These are phyloP conservation scores for Cephus spinipes DNA, from an alignment of 2,888 invertebrate genomes.

Conservation along the genomic window DNA sequence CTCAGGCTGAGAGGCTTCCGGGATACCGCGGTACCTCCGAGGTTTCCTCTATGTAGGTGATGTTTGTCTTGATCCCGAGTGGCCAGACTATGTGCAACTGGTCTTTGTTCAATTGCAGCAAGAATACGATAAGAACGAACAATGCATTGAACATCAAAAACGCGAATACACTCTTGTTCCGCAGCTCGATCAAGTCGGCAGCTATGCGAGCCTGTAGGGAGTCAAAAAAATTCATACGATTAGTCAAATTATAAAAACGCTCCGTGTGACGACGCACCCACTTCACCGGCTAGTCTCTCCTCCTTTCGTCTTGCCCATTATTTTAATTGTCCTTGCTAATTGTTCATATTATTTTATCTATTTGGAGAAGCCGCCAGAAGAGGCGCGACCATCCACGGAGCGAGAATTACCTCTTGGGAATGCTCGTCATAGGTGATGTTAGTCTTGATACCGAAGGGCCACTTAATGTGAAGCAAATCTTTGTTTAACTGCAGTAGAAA, in stretches of 20 bases:
- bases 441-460: conserved; percentile 95
- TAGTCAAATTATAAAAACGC: conserved; percentile 54
- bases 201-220: conserved; percentile 87
- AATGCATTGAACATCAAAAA: conserved; percentile 99
- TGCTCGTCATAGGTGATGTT: conserved; percentile 92
- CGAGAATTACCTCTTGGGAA: conserved; percentile 88
- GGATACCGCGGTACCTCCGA: conserved; percentile 78
- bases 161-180: conserved; percentile 97
- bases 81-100: conserved; percentile 98
- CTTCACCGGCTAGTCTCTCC: conserved; percentile 27
- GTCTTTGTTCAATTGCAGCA: conserved; percentile 99
- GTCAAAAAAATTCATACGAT: conserved; percentile 56
- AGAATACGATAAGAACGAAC: conserved; percentile 98
- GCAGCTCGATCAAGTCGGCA: conserved; percentile 90
- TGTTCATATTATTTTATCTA: not conserved
- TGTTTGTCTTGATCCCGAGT: conserved; percentile 93
- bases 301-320: not conserved
- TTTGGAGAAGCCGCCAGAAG: conserved; percentile 6
- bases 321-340: not conserved
- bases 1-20: conserved; percentile 26
- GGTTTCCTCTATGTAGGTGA: conserved; percentile 92
- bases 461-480: conserved; percentile 94
- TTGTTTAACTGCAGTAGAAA: conserved; percentile 98
- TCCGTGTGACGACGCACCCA: conserved; percentile 40
- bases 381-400: conserved; percentile 49